Evolutionary conservation across 2,888 invertebrate genomes (phyloP).

Genomic region (Drosophila anomalata): DNA sequence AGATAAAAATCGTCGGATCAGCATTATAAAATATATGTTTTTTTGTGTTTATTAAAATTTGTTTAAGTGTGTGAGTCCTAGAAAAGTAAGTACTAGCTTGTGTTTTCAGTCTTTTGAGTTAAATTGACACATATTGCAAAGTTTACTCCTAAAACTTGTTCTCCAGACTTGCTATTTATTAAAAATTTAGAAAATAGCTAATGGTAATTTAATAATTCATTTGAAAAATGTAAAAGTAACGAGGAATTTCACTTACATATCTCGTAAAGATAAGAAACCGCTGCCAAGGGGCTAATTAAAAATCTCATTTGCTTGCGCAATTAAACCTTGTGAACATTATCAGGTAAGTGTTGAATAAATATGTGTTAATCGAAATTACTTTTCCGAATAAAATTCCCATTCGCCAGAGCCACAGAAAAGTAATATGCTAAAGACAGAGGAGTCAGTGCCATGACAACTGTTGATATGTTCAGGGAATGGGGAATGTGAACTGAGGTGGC

Average conservation of each 20-base stretch:
- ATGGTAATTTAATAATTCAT: too few relatives aligned
- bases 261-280: neutral
- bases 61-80: neutral
- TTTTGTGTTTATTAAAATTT: neutral
- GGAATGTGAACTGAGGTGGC: neutral
- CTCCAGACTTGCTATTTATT: too few relatives aligned
- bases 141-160: too few relatives aligned
- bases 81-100: neutral
- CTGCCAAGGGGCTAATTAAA: conserved; percentile 5
- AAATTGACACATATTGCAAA: neutral
- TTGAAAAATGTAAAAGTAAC: neutral
- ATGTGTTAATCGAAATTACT: conserved; percentile 3
- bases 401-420: conserved; percentile 1
- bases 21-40: neutral
- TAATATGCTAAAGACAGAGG: conserved; percentile 4
- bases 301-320: neutral
- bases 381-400: neutral
- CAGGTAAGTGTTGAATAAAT: conserved; percentile 15
- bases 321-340: conserved; percentile 6
- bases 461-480: conserved; percentile 47
- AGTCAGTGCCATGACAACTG: conserved; percentile 64
- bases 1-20: neutral
- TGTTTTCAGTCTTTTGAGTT: neutral
- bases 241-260: neutral
- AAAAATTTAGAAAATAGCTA: too few relatives aligned